These are phyloP conservation scores for Indicator indicator DNA, from an alignment of 2,113 vertebrate genomes.

Conservation along the genomic window DNA sequence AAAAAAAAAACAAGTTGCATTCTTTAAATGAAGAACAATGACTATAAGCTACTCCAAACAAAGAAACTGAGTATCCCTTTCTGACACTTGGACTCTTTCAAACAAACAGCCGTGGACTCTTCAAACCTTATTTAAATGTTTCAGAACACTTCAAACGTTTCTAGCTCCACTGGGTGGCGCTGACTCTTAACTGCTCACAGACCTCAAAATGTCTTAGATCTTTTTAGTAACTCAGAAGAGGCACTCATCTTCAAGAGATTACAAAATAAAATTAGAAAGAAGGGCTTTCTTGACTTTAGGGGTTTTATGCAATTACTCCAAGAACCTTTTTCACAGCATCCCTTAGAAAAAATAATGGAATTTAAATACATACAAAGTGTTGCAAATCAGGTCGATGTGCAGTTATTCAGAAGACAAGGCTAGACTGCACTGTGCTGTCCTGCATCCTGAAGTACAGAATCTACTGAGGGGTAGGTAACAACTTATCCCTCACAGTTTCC, in stretches of 20 bases:
- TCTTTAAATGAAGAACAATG: not conserved
- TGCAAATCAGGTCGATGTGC: not conserved
- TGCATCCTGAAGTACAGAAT: not conserved
- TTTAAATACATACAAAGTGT: not conserved
- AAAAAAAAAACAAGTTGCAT: not conserved
- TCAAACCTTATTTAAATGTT: not conserved
- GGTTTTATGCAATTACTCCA: not conserved
- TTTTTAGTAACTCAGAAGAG: not conserved
- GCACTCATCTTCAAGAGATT: not conserved
- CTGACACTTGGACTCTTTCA: not conserved
- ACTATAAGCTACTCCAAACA: not conserved
- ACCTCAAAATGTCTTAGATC: not conserved
- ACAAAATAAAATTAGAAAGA: not conserved
- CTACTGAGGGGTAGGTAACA: not conserved
- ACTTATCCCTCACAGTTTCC: not conserved
- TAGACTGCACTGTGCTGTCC: not conserved
- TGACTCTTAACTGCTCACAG: not conserved
- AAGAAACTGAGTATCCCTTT: not conserved
- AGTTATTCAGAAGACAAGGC: not conserved
- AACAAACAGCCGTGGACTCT: not conserved
- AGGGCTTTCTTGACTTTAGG: not conserved
- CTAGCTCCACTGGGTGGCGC: not conserved
- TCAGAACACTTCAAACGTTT: not conserved
- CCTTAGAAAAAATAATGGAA: not conserved
- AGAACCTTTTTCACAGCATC: not conserved